Percentiles rank a stretch among this genome's conserved stretches.
Conservation (phyloP, 2,888 invertebrate genomes). For the Agrotis exclamationis region DNA sequence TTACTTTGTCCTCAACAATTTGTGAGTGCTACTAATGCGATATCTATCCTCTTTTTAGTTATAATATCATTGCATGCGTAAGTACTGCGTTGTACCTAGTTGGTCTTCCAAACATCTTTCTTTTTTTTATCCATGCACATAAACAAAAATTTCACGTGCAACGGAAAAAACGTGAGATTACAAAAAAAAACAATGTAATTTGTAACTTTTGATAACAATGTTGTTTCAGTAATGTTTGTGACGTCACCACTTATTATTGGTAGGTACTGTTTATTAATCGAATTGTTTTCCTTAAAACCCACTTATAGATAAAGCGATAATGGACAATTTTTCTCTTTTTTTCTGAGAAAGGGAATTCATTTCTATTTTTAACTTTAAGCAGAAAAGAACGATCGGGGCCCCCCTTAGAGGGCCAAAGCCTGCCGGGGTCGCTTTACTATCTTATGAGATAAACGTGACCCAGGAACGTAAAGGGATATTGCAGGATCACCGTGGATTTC, state of each 20-base stretch:
- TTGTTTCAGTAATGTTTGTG: neutral
- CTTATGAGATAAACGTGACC: too few relatives aligned
- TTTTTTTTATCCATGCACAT: neutral
- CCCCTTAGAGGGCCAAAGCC: too few relatives aligned
- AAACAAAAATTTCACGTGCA: constrained; percentile 12
- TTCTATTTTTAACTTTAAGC: constrained; percentile 1
- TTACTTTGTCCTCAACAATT: too few relatives aligned
- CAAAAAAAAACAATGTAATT: constrained; percentile 3
- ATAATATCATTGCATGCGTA: too few relatives aligned
- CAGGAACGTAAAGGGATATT: too few relatives aligned
- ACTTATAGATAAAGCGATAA: constrained; percentile 14
- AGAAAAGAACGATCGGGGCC: neutral
- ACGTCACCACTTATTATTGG: neutral
- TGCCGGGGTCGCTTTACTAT: too few relatives aligned
- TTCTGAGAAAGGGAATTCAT: neutral
- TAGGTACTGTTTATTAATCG: neutral
- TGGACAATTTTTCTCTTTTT: neutral
- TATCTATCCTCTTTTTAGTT: too few relatives aligned
- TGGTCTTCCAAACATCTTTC: neutral
- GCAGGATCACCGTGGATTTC: too few relatives aligned
- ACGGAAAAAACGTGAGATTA: neutral
- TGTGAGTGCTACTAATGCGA: too few relatives aligned
- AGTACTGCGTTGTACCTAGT: neutral
- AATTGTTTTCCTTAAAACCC: constrained; percentile 14
- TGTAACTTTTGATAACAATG: constrained; percentile 14